These are phyloP conservation scores for Adelges cooleyi DNA, from an alignment of 1,140 invertebrate species.

Conservation along the genomic window DNA sequence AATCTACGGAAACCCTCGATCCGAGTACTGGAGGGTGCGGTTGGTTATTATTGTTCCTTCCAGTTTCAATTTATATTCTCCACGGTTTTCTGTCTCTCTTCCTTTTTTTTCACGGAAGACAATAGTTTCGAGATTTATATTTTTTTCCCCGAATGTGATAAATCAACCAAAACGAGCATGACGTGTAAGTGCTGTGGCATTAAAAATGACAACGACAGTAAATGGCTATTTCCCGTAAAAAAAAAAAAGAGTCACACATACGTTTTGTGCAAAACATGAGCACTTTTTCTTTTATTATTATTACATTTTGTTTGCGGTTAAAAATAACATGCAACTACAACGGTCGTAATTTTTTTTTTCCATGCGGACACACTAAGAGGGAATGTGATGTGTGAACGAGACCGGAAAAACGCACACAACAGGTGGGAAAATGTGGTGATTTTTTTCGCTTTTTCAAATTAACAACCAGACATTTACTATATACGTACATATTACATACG, in stretches of 20 bases:
- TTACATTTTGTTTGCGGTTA: slow-evolving; percentile 1
- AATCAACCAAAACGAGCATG: slow-evolving; percentile 14
- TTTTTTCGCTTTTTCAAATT: slow-evolving; percentile 9
- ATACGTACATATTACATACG: not conserved
- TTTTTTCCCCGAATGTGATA: not conserved
- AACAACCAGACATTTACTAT: not conserved
- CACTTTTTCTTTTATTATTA: slow-evolving; percentile 1
- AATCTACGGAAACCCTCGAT: not conserved
- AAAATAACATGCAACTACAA: not conserved
- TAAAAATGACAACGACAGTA: slow-evolving; percentile 24
- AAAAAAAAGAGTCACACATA: not conserved
- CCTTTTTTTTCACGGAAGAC: not conserved
- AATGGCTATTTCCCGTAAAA: not conserved
- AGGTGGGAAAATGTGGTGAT: not conserved
- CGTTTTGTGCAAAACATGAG: not conserved
- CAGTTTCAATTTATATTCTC: slow-evolving; percentile 21
- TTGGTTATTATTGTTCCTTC: not conserved
- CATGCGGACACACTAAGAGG: not conserved
- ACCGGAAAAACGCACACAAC: slow-evolving; percentile 11
- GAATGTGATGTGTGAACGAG: slow-evolving; percentile 6
- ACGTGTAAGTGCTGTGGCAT: slow-evolving; percentile 10
- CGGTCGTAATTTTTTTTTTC: not conserved
- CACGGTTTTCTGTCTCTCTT: not conserved
- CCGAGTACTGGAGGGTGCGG: not conserved
- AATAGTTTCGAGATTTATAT: no score